Percentiles rank a stretch among this genome's conserved stretches.
phyloP scores from a whole-genome alignment of 2,888 invertebrate species.

The Pachycephus smyrnensis region DNA sequence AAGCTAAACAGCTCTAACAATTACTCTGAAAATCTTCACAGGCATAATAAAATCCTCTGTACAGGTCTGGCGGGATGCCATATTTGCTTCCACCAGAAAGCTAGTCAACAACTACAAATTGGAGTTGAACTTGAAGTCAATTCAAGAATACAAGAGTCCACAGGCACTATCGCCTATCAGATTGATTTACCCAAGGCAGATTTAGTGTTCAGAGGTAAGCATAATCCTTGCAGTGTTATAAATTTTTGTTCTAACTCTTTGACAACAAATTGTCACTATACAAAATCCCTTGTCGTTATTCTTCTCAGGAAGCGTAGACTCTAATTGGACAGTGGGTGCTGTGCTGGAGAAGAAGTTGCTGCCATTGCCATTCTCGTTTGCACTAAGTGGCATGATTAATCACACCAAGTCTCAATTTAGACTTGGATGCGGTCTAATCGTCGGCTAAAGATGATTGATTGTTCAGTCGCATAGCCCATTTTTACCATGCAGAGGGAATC shows the following conservation, averaged over 20 bases:
- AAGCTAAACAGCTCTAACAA: slow-evolving; percentile 27
- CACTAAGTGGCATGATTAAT: slow-evolving; percentile 92
- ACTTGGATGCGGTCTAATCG: slow-evolving; percentile 94
- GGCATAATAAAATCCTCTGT: neutral
- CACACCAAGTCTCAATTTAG: slow-evolving; percentile 93
- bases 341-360: slow-evolving; percentile 93
- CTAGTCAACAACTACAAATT: slow-evolving; percentile 90
- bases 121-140: slow-evolving; percentile 97
- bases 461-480: slow-evolving; percentile 14
- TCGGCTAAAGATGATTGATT: slow-evolving; percentile 75
- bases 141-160: slow-evolving; percentile 89
- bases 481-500: slow-evolving; percentile 19
- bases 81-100: slow-evolving; percentile 93
- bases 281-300: neutral
- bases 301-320: slow-evolving; percentile 86
- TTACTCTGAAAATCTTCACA: neutral
- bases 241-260: slow-evolving; percentile 8
- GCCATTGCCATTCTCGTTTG: slow-evolving; percentile 94
- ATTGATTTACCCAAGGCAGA: slow-evolving; percentile 95
- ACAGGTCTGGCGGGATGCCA: slow-evolving; percentile 84
- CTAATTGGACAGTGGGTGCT: slow-evolving; percentile 93
- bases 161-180: slow-evolving; percentile 94
- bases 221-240: neutral
- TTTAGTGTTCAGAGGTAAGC: slow-evolving; percentile 89
- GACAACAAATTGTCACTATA: neutral